Percentiles rank a stretch among this genome's conserved stretches.
Conservation (phyloP, 2,888 invertebrate genomes). For the Cabera pusaria region DNA sequence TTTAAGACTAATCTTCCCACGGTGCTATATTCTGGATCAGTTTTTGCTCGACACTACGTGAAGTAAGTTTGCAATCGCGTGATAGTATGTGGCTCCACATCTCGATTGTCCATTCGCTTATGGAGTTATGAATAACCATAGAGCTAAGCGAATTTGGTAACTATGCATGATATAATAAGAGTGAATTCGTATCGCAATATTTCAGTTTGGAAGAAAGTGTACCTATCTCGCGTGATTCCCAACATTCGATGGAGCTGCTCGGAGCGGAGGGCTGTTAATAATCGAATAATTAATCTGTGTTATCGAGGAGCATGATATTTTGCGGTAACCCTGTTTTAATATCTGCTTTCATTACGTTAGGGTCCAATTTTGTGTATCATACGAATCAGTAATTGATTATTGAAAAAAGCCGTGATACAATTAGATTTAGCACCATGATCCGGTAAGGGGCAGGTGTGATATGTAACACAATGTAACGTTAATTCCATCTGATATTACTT, state of each 20-base stretch:
- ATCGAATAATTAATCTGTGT: conserved; percentile 41
- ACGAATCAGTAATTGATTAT: too few relatives aligned
- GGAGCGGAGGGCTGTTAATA: conserved; percentile 37
- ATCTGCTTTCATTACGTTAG: too few relatives aligned
- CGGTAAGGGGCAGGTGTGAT: too few relatives aligned
- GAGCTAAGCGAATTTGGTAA: conserved; percentile 28
- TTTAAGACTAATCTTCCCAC: conserved; percentile 44
- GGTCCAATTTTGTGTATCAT: too few relatives aligned
- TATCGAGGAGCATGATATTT: conserved; percentile 24
- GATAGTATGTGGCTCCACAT: conserved; percentile 44
- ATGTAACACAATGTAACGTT: too few relatives aligned
- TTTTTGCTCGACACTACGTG: conserved; percentile 42
- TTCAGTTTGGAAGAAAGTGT: conserved; percentile 32
- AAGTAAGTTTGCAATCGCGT: conserved; percentile 48
- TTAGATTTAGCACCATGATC: too few relatives aligned
- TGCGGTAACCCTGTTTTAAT: too few relatives aligned
- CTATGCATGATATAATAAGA: conserved; percentile 25
- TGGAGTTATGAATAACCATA: conserved; percentile 22
- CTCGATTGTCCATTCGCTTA: conserved; percentile 44
- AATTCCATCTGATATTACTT: too few relatives aligned
- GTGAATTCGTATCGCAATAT: conserved; percentile 25
- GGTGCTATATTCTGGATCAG: conserved; percentile 42
- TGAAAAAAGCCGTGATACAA: too few relatives aligned
- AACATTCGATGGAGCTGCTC: conserved; percentile 37
- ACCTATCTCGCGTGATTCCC: conserved; percentile 36